These are phyloP conservation scores for Latheticus oryzae DNA, from an alignment of 2,888 invertebrate species.

Conservation along the genomic window DNA sequence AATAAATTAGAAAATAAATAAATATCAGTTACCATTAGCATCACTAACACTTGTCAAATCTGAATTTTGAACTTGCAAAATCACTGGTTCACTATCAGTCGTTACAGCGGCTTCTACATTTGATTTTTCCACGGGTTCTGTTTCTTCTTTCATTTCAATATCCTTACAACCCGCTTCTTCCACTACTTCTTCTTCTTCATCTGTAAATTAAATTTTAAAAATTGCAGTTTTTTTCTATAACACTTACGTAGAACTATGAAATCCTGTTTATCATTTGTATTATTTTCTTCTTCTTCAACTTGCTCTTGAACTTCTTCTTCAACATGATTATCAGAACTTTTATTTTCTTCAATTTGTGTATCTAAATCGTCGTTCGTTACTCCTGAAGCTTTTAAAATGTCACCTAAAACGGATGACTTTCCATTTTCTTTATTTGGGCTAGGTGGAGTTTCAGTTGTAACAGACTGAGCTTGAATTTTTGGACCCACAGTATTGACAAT, in stretches of 20 bases:
- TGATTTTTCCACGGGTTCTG: conserved; percentile 19
- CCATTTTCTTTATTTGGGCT: conserved; percentile 45
- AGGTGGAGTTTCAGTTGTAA: conserved; percentile 5
- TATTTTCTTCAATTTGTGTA: conserved; percentile 51
- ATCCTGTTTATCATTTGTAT: conserved; percentile 6
- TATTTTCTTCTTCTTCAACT: conserved; percentile 10
- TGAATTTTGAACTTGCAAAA: conserved; percentile 41
- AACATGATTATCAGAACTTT: conserved; percentile 43
- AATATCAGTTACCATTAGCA: conserved; percentile 51
- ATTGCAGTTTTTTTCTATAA: not conserved
- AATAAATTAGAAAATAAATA: conserved; percentile 53
- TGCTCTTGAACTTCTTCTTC: conserved; percentile 16
- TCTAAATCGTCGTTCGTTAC: conserved; percentile 51
- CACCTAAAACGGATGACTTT: conserved; percentile 48
- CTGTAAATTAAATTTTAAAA: conserved; percentile 15
- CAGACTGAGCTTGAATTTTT: not conserved
- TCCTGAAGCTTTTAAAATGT: conserved; percentile 48
- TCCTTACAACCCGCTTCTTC: conserved; percentile 9
- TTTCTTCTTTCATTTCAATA: conserved; percentile 12
- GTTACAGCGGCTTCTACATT: conserved; percentile 3
- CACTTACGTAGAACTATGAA: conserved; percentile 29
- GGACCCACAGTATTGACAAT: conserved; percentile 54
- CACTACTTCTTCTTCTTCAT: conserved; percentile 19
- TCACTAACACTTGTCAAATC: conserved; percentile 44
- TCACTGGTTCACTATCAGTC: conserved; percentile 16